Percentiles rank a stretch among this genome's conserved stretches.
Evolutionary conservation across 2,888 invertebrate species (phyloP).

Genomic region (Geotrupes spiniger): DNA sequence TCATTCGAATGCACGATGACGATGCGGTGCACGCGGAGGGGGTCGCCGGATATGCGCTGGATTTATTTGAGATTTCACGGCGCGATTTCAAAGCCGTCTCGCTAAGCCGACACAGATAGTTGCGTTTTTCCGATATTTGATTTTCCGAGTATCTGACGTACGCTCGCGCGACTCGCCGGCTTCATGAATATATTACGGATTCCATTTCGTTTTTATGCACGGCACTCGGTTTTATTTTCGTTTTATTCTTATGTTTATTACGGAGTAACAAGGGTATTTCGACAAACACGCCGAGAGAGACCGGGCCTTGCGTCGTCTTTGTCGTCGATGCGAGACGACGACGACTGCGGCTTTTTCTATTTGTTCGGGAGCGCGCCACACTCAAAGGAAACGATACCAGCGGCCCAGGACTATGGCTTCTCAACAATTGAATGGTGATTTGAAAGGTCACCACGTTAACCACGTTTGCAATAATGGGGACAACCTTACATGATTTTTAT

Average conservation of each 20-base stretch:
- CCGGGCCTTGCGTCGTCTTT: no score
- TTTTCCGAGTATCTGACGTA: constrained; percentile 3
- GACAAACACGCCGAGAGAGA: constrained; percentile 8
- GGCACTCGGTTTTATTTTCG: constrained; percentile 1
- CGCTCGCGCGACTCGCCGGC: constrained; percentile 1
- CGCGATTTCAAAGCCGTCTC: not conserved
- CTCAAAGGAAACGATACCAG: constrained; percentile 13
- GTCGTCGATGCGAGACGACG: no score
- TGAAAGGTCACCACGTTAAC: no score
- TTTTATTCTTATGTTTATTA: constrained; percentile 5
- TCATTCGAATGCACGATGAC: no score
- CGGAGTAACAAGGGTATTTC: constrained; percentile 17
- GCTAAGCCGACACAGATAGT: constrained; percentile 6
- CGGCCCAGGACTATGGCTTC: no score
- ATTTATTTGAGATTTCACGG: not conserved
- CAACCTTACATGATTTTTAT: no score
- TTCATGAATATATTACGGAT: constrained; percentile 7
- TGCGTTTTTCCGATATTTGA: constrained; percentile 7
- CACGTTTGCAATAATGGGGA: no score
- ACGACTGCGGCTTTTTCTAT: not conserved
- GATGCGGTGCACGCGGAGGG: no score
- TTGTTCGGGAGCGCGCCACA: not conserved
- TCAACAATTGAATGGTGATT: no score
- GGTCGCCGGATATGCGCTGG: no score
- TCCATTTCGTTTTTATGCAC: constrained; percentile 2